Percentiles rank a stretch among this genome's conserved stretches.
These are phyloP conservation scores for Alauda arvensis DNA, from an alignment of 2,797 vertebrate species.

Conservation along the genomic window DNA sequence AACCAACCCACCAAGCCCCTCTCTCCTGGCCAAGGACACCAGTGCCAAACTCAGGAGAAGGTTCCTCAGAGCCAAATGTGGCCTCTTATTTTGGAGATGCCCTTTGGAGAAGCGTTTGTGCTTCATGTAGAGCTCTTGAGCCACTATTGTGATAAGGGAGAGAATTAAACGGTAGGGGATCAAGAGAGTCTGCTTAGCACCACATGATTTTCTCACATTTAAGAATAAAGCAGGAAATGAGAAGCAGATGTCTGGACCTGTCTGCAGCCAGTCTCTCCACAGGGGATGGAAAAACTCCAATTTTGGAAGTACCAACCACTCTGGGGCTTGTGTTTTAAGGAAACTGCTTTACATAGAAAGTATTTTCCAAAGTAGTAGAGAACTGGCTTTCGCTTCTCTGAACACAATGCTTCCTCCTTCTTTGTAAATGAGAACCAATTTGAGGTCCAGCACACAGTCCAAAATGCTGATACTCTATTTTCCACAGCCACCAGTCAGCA, in stretches of 20 bases:
- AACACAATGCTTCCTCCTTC: constrained; percentile 2
- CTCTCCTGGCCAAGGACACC: not conserved
- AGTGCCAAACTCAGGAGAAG: not conserved
- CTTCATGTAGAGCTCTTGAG: not conserved
- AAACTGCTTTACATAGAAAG: not conserved
- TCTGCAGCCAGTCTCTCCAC: not conserved
- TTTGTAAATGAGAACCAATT: not conserved
- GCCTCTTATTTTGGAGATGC: not conserved
- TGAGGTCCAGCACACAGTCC: not conserved
- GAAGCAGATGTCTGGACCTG: not conserved
- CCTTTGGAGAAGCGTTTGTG: not conserved
- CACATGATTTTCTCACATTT: not conserved
- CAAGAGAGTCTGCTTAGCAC: not conserved
- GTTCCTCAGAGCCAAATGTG: not conserved
- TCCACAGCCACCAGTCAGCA: not conserved
- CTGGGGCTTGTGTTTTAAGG: not conserved
- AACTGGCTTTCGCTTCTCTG: constrained; percentile 20
- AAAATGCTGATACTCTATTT: not conserved
- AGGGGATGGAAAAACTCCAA: accelerated
- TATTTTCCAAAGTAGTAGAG: not conserved
- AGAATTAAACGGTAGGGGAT: not conserved
- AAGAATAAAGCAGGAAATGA: not conserved
- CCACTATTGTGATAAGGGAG: not conserved
- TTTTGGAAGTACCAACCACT: not conserved
- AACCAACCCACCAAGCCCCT: not conserved